Evolutionary conservation across 2,797 vertebrate species (phyloP), one percentile per base, ranked within the genome.

Genomic region (Cyprinella venusta): DNA sequence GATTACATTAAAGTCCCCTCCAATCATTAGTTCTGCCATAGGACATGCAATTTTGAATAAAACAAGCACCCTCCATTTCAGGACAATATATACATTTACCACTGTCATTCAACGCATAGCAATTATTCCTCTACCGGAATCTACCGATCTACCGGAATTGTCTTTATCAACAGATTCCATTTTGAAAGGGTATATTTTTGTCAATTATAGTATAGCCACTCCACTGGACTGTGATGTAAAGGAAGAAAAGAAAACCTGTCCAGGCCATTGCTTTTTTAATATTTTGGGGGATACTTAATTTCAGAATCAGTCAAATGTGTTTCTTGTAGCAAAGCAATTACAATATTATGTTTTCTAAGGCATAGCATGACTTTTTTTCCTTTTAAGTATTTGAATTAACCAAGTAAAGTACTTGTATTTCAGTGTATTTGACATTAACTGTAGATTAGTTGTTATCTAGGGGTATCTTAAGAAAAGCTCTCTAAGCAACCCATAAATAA

Each of bases 121-220:
- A 36, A 36, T 36, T 36, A 36, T 36, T 36, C 33, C 33, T 36
- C 33, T 36, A 33, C 30, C 3, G 8, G 2, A 42, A 45, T n/a
- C 26, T 30, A 30, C 26, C 26, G 26, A 69, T 36, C 33, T 36
- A 33, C 30, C 3, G 8, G 2, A 42, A 45, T n/a, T 70, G n/a
- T 70, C 68, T 30, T 70, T 45, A 16, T 70, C 68, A 6, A 70
- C 13, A 1, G 6, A 70, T 45, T 70, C 68, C 40, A 48, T 33
- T 24, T 69, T 69, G 38, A 69, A 69, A 70, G 19, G 10, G 9
- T 6, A 70, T 70, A 45, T 70, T 70, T 70, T 70, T 70, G n/a
- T 45, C 68, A 70, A 48, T 48, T 24, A n/a, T n/a, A 71, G 69
- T 50, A 30, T 30, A 70, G 8, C 68, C 45, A 50, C 15, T 2